Percentiles rank a stretch among this genome's conserved stretches.
These are phyloP conservation scores for Sinocyclocheilus anophthalmus DNA, from an alignment of 2,113 vertebrate species.

Conservation along the genomic window DNA sequence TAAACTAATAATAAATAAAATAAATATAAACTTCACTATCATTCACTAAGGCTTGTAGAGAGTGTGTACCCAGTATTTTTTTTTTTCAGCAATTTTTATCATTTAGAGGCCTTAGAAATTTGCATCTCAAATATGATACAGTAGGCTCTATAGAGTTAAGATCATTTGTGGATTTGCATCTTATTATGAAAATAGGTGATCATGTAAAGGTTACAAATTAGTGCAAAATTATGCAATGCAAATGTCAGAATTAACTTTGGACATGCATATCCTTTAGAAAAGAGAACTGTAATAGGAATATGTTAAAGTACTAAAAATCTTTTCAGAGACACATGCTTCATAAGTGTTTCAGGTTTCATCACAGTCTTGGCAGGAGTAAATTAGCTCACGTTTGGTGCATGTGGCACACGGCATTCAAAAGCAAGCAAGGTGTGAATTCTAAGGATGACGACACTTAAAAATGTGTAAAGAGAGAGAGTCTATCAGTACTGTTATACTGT, in stretches of 20 bases:
- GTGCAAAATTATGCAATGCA: conserved; percentile 28
- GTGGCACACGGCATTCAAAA: not conserved
- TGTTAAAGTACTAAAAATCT: conserved; percentile 11
- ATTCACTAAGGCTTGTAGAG: not conserved
- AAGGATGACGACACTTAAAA: not conserved
- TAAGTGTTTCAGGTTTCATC: conserved; percentile 9
- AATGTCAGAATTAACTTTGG: conserved; percentile 26
- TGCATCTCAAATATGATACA: not conserved
- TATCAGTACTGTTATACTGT: not conserved
- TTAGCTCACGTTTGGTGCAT: not conserved
- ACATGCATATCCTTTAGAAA: not conserved
- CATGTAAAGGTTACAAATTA: conserved; percentile 38
- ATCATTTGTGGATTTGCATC: conserved; percentile 27
- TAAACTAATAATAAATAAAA: too few relatives aligned
- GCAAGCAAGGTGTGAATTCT: conserved; percentile 32
- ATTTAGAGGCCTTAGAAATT: not conserved
- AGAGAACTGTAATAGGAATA: conserved; percentile 8
- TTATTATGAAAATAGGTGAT: conserved; percentile 36
- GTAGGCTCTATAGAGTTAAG: not conserved
- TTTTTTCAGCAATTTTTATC: not conserved
- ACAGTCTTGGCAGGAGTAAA: conserved; percentile 36
- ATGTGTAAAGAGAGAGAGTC: not conserved
- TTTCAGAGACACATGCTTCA: conserved; percentile 3
- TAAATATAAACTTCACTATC: not conserved
- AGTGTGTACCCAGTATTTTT: not conserved